phyloP scores from a whole-genome alignment of 2,113 vertebrate genomes.

The Irena cyanogastra region DNA sequence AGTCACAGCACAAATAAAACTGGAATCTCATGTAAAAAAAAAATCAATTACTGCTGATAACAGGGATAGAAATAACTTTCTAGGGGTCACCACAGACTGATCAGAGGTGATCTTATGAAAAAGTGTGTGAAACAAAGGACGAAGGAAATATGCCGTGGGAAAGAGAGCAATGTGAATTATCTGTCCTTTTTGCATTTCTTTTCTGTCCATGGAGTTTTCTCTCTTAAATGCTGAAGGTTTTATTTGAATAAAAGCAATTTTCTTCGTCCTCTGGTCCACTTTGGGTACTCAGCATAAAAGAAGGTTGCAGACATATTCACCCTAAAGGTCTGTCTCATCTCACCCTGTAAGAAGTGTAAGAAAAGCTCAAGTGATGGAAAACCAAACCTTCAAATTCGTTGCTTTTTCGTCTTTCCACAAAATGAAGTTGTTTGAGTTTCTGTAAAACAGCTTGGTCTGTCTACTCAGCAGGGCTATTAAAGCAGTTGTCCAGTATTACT shows the following conservation, averaged over 20 bases:
- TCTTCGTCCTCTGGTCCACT: neutral
- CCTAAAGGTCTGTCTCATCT: neutral
- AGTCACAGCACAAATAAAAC: neutral
- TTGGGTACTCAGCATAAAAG: accelerated
- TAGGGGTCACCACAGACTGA: neutral
- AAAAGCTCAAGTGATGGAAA: neutral
- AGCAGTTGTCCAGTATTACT: neutral
- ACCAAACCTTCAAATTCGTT: neutral
- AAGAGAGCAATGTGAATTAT: neutral
- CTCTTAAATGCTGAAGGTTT: neutral
- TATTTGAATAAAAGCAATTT: neutral
- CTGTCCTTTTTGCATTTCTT: neutral
- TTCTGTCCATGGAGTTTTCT: neutral
- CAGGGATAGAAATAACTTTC: neutral
- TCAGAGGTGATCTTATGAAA: neutral
- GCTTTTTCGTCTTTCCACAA: neutral
- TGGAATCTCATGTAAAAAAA: neutral
- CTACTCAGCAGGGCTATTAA: neutral
- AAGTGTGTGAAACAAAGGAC: neutral
- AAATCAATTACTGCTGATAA: neutral
- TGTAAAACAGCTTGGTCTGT: neutral
- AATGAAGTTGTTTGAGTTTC: neutral
- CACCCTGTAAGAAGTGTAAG: neutral
- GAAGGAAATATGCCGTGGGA: neutral
- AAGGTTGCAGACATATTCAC: neutral